Base-by-base conservation (phyloP, 92 coral and sea anemone species). In the Zoanthus gigantus region DNA sequence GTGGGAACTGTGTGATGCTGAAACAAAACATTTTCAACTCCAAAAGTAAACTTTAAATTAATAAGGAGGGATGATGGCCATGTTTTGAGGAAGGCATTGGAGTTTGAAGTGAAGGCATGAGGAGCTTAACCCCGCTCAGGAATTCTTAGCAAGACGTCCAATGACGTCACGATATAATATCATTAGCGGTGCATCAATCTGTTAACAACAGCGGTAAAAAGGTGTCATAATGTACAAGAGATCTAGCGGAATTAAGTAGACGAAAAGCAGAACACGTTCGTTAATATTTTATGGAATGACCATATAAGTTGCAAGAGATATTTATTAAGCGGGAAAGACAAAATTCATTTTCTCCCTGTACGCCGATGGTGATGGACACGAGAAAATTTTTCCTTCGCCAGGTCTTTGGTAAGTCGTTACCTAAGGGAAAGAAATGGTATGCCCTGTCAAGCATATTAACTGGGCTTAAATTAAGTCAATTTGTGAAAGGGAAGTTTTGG, bases 391-490 rank as follows among this genome's bases (percentile, higher is more conserved):
- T 50, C 30, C 12, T 79, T 16, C 79, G 72, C 60, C 86, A 71
- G 42, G 86, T 87, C 18, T 79, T 7, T 53, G 86, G 90, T 77
- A 30, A 84, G 13, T 46, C 31, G 23, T 42, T 87, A 1, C 23
- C 52, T 46, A 13, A 12, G 80, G 81, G 42, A 4, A 88, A 63
- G 72, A 88, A 46, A 6, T 87, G 90, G 90, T 88, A 47, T 50
- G 61, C 86, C 17, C 53, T 87, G 2, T 87, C 90, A 34, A 87
- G 86, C 29, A 7, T 10, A 54, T 54, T 78, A 4, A 58, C 60
- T 29, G 85, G 79, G 12, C 71, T 57, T 58, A 71, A 80, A 18
- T 61, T 69, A 77, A 53, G 87, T 74, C 74, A 82, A 23, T 82
- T 82, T 34, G 80, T 63, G 14, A 75, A 75, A 66, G 76, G 57